Evolutionary conservation across 2,888 invertebrate species (phyloP).

Genomic region (Chouioia cunea): DNA sequence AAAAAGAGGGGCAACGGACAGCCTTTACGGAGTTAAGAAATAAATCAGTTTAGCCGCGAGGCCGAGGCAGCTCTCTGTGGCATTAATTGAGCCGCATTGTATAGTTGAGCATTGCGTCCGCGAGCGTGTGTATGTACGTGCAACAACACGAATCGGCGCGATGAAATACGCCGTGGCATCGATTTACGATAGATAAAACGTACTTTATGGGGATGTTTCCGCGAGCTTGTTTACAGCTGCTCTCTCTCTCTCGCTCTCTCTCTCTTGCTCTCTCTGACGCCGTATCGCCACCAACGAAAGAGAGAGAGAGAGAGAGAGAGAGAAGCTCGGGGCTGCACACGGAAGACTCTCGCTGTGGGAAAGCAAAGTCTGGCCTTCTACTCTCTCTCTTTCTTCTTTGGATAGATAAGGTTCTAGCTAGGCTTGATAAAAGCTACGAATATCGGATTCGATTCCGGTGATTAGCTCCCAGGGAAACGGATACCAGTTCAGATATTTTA

Average conservation of each 20-base stretch:
- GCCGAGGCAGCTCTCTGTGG: constrained; percentile 53
- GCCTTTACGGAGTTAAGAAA: constrained; percentile 58
- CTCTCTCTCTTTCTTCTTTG: too few relatives aligned
- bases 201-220: constrained; percentile 67
- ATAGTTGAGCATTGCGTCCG: constrained; percentile 52
- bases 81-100: constrained; percentile 68
- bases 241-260: constrained; percentile 35
- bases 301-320: constrained; percentile 32
- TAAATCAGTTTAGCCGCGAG: constrained; percentile 64
- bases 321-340: constrained; percentile 33
- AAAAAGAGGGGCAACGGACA: background rate
- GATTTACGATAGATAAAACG: constrained; percentile 68
- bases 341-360: constrained; percentile 32
- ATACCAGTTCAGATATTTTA: too few relatives aligned
- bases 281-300: constrained; percentile 25
- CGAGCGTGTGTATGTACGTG: constrained; percentile 1
- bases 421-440: constrained; percentile 19
- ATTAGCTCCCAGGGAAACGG: constrained; percentile 3
- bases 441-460: constrained; percentile 24
- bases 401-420: background rate
- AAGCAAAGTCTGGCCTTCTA: constrained; percentile 26
- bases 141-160: constrained; percentile 46
- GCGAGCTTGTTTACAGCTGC: constrained; percentile 63
- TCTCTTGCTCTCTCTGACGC: constrained; percentile 1
- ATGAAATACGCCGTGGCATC: constrained; percentile 65